These are phyloP conservation scores for Sceliomorpha sp. DNA, from an alignment of 2,888 invertebrate species.

Conservation along the genomic window DNA sequence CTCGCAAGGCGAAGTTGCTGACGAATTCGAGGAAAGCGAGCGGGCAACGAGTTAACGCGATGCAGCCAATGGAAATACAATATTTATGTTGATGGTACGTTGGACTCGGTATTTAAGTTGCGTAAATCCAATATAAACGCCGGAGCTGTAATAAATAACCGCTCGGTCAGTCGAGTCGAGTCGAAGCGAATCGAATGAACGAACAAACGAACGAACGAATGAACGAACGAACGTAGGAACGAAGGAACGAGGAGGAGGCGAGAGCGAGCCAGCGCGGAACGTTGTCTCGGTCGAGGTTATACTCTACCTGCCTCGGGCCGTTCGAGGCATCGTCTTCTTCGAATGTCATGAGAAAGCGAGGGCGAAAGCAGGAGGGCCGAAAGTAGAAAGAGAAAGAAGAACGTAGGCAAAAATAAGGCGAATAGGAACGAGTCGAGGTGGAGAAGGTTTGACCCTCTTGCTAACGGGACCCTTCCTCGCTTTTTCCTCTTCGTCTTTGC, in stretches of 20 bases:
- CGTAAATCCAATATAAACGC: conserved; percentile 79
- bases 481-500: too few relatives aligned
- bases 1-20: conserved; percentile 39
- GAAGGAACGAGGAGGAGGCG: conserved; percentile 22
- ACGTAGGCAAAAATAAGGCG: conserved; percentile 32
- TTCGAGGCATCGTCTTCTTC: conserved; percentile 72
- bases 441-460: conserved; percentile 73
- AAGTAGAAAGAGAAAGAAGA: conserved; percentile 14
- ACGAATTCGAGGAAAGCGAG: conserved; percentile 55
- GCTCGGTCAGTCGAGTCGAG: conserved; percentile 65
- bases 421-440: conserved; percentile 36
- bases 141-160: conserved; percentile 78
- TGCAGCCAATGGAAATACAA: conserved; percentile 68
- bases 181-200: conserved; percentile 34
- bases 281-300: conserved; percentile 64
- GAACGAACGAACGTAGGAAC: conserved; percentile 19
- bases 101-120: conserved; percentile 77
- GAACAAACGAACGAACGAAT: conserved; percentile 25
- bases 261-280: conserved; percentile 25
- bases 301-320: conserved; percentile 74
- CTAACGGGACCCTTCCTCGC: conserved; percentile 78
- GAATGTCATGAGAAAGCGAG: conserved; percentile 74
- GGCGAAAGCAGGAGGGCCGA: conserved; percentile 53
- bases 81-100: conserved; percentile 76
- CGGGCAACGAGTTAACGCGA: conserved; percentile 49